These are phyloP conservation scores for Colinus virginianus DNA, from an alignment of 2,113 vertebrate species.

Conservation along the genomic window DNA sequence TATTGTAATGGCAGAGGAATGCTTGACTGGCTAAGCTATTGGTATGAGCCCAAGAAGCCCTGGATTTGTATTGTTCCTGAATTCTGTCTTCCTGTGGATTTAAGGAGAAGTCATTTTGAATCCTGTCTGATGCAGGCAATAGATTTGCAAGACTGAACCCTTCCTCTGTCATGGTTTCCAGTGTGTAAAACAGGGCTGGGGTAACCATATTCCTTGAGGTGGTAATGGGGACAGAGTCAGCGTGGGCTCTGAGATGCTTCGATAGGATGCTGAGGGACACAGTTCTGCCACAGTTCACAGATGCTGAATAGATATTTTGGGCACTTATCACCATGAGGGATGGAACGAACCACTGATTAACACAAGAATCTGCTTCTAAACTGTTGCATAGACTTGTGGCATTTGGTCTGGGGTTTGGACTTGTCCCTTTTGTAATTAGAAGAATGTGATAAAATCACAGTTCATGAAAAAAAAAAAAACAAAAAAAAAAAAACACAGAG, in stretches of 20 bases:
- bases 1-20: background rate
- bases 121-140: background rate
- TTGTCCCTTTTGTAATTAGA: background rate
- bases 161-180: background rate
- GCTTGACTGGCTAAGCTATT: background rate
- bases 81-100: background rate
- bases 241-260: background rate
- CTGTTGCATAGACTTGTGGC: background rate
- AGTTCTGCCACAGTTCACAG: background rate
- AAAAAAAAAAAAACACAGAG: background rate
- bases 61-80: background rate
- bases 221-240: background rate
- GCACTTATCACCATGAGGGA: background rate
- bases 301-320: background rate
- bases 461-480: background rate
- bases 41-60: background rate
- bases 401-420: conserved; percentile 19
- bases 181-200: background rate
- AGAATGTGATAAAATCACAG: conserved; percentile 25
- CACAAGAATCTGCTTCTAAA: background rate
- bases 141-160: background rate
- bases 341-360: background rate
- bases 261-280: background rate
- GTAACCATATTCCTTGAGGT: background rate
- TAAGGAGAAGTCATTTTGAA: background rate